Base-by-base conservation (phyloP, 2,888 invertebrate species). In the Aethes cnicana region DNA sequence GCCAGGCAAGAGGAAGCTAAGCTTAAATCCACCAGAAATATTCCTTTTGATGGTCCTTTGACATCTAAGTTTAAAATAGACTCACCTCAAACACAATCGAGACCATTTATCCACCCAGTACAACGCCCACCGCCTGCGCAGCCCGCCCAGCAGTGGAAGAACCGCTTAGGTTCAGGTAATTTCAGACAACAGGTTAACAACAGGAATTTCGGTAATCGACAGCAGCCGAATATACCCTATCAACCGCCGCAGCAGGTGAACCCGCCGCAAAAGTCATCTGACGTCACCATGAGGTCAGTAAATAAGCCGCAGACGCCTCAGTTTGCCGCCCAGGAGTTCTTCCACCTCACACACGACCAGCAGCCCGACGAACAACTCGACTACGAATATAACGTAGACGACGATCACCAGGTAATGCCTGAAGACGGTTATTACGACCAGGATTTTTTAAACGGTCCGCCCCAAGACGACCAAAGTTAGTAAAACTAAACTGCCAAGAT, bases 261-360 rank as follows among this genome's bases (percentile, higher is more conserved):
- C 11, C 41, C 48, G n/a, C 48, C 48, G 7, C 48, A 33, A 16
- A n/a, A n/a, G 11, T 11, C 25, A 9, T 41, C 48, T 23, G 48
- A 48, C 26, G 48, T 48, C 41, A 48, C 48, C n/a, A 48, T 41
- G 39, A 14, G 41, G 21, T 48, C 48, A 9, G 48, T 48, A 7
- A 26, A 48, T 14, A 33, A 42, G 16, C 35, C 32, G 18, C 6
- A 26, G 17, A 18, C 30, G 1, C 32, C 39, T 23, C n/a, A 16
- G 16, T 23, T 35, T 9, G 23, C 42, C 33, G 9, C 9, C 12
- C 23, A 44, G 20, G 25, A 21, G 11, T 32, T 35, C 17, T 12
- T 23, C 9, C 9, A 30, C n/a, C 5, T 12, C 1, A 7, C 16
- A 5, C 21, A 37, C 9, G 37, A 21, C 4, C 23, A 20, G 12